Conservation (phyloP, 37 sponge, comb jelly and placozoan species). For the Crambe crambe region DNA sequence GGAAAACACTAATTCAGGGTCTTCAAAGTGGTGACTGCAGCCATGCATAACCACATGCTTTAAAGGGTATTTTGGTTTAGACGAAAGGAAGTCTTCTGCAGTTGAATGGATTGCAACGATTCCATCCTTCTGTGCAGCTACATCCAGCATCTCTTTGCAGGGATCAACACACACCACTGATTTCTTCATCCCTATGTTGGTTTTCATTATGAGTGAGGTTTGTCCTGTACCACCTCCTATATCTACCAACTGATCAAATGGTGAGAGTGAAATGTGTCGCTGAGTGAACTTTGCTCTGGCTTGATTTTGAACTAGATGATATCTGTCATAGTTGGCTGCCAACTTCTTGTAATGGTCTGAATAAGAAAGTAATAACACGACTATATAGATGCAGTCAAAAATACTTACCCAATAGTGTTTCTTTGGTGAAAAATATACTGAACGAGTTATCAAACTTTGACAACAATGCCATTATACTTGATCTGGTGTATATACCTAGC, state of each 20-base stretch:
- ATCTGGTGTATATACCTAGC: too few relatives aligned
- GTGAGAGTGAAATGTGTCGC: neutral
- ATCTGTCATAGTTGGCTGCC: neutral
- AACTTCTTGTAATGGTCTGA: neutral
- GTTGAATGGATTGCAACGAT: neutral
- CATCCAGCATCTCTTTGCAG: neutral
- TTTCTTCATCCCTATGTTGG: neutral
- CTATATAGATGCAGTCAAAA: too few relatives aligned
- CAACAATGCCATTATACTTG: too few relatives aligned
- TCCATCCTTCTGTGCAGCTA: neutral
- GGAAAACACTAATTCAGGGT: neutral
- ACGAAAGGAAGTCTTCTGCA: neutral
- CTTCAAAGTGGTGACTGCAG: neutral
- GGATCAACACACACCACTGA: slow-evolving; percentile 1
- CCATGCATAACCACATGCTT: neutral
- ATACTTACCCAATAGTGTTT: too few relatives aligned
- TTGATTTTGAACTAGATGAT: neutral
- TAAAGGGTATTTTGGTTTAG: neutral
- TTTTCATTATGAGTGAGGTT: neutral
- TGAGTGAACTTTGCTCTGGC: neutral
- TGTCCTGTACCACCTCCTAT: slow-evolving; percentile 1
- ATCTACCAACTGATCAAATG: neutral
- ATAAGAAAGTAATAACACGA: too few relatives aligned
- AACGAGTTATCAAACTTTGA: too few relatives aligned
- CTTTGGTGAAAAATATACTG: too few relatives aligned